Percentiles rank a stretch among this genome's conserved stretches.
phyloP scores from a whole-genome alignment of 2,797 vertebrate genomes.

The Galago senegalensis region DNA sequence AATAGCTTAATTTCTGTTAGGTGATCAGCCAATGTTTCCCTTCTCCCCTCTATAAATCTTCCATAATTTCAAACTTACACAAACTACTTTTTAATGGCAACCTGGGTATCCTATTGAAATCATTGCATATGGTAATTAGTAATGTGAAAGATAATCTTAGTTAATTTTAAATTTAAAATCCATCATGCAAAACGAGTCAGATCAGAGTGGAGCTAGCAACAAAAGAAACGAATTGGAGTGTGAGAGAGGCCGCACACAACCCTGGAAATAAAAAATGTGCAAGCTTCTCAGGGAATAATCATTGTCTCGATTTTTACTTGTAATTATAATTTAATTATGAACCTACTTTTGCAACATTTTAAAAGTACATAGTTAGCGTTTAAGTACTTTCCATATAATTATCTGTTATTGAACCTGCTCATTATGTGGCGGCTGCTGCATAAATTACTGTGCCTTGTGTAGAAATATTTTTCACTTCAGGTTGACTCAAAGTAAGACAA shows the following conservation, averaged over 20 bases:
- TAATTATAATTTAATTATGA: conserved; percentile 88
- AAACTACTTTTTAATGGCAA: conserved; percentile 77
- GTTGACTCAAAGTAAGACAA: conserved; percentile 78
- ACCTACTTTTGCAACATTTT: conserved; percentile 81
- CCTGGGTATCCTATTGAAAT: conserved; percentile 66
- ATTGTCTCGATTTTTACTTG: conserved; percentile 82
- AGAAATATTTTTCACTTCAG: conserved; percentile 82
- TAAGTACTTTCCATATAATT: conserved; percentile 85
- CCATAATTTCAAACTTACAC: conserved; percentile 64
- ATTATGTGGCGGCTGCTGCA: conserved; percentile 79
- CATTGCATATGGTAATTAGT: conserved; percentile 73
- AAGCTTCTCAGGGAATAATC: conserved; percentile 81
- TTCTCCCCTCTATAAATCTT: not conserved
- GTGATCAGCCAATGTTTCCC: not conserved
- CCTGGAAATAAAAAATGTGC: conserved; percentile 65
- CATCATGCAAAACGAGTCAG: conserved; percentile 74
- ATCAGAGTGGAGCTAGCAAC: conserved; percentile 52
- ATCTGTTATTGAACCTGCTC: conserved; percentile 84
- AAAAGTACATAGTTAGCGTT: conserved; percentile 85
- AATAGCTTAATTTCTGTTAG: conserved; percentile 29
- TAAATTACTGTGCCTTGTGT: conserved; percentile 82
- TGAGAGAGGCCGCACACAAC: conserved; percentile 26
- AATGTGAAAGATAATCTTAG: conserved; percentile 75
- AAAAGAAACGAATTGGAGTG: conserved; percentile 68
- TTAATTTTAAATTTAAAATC: conserved; percentile 79